Conservation (phyloP, 1,140 invertebrate species). For the Fopius arisanus region DNA sequence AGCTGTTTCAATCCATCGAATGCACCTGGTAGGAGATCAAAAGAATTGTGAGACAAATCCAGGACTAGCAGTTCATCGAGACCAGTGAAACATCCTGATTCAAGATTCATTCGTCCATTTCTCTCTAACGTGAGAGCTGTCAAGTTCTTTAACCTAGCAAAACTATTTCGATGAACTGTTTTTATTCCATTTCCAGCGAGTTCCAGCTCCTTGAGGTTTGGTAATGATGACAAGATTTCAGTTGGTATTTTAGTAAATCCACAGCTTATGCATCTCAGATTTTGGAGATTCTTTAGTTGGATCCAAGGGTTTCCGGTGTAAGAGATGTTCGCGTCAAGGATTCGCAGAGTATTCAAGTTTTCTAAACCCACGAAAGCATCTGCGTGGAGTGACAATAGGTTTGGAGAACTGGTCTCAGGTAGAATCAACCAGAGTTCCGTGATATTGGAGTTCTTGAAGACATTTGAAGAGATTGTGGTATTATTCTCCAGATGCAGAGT, state of each 20-base stretch:
- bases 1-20: not conserved
- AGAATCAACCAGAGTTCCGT: too few species aligned
- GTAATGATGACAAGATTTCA: not conserved
- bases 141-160: not conserved
- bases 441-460: too few species aligned
- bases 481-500: too few species aligned
- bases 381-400: not conserved
- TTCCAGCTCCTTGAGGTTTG: not conserved
- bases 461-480: too few species aligned
- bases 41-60: not conserved
- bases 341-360: not conserved
- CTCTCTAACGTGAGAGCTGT: not conserved
- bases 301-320: not conserved
- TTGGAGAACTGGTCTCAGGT: too few species aligned
- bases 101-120: not conserved
- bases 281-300: not conserved
- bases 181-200: not conserved
- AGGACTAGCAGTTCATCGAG: not conserved
- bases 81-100: not conserved
- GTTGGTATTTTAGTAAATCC: not conserved
- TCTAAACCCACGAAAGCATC: not conserved
- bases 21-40: not conserved
- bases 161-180: not conserved
- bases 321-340: not conserved
- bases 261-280: not conserved